Percentiles rank a stretch among this genome's conserved stretches.
phyloP scores from a whole-genome alignment of 2,113 vertebrate genomes.

The Nycticryphes semicollaris region DNA sequence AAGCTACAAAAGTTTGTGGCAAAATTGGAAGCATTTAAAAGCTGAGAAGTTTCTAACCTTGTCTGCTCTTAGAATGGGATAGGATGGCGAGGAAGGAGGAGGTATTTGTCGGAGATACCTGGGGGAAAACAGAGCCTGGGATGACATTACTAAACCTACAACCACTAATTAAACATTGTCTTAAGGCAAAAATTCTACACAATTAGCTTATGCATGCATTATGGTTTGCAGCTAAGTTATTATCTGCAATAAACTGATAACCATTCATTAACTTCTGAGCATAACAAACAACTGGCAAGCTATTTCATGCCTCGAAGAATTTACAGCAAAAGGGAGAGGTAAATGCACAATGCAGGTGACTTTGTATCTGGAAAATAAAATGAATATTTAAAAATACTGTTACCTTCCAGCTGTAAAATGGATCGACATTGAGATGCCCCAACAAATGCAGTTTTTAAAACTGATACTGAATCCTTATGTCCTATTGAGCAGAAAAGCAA shows the following conservation, averaged over 20 bases:
- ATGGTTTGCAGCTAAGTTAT: conserved; percentile 53
- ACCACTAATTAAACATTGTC: not conserved
- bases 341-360: conserved; percentile 58
- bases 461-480: not conserved
- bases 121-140: not conserved
- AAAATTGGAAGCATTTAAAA: not conserved
- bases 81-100: not conserved
- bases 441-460: conserved; percentile 35
- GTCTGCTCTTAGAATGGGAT: accelerated
- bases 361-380: conserved; percentile 70
- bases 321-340: conserved; percentile 67
- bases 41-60: not conserved
- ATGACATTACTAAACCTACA: not conserved
- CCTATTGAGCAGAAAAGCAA: not conserved
- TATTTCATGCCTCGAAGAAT: conserved; percentile 80
- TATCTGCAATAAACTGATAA: conserved; percentile 74
- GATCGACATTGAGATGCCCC: conserved; percentile 21
- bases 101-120: not conserved
- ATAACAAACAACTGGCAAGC: conserved; percentile 72
- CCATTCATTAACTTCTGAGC: conserved; percentile 72
- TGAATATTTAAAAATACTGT: conserved; percentile 46
- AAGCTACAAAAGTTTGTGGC: not conserved
- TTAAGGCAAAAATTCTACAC: conserved; percentile 60
- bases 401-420: conserved; percentile 32
- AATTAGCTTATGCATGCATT: conserved; percentile 58